Evolutionary conservation across 2,113 vertebrate genomes (phyloP).

Genomic region (Zosterops lateralis): DNA sequence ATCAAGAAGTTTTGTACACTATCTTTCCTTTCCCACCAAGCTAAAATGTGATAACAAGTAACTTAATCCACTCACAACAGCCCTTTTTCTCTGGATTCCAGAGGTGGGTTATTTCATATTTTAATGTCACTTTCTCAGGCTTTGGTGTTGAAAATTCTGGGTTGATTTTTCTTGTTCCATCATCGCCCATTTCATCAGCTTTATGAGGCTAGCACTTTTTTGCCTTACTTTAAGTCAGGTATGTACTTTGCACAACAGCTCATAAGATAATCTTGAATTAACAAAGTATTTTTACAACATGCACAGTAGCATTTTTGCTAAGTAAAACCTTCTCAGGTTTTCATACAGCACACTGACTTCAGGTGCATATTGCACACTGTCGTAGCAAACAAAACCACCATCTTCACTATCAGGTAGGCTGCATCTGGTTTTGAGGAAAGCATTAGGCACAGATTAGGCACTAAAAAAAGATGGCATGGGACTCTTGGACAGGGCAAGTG

Average conservation of each 20-base stretch:
- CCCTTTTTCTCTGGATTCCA: neutral
- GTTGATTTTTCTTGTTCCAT: neutral
- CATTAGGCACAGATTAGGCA: neutral
- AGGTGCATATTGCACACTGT: no score
- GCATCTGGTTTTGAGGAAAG: neutral
- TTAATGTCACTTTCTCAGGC: neutral
- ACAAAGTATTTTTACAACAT: neutral
- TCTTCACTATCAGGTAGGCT: neutral
- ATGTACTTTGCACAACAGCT: neutral
- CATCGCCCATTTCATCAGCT: neutral
- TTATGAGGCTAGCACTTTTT: neutral
- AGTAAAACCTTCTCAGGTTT: neutral
- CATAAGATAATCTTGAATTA: neutral
- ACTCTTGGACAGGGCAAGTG: neutral
- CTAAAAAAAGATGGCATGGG: neutral
- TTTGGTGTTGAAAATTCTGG: neutral
- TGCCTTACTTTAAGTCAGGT: neutral
- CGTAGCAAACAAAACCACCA: rapidly evolving
- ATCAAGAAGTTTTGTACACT: neutral
- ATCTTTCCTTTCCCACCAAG: neutral
- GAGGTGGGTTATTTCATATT: neutral
- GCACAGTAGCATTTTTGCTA: neutral
- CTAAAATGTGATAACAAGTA: neutral
- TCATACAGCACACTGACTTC: neutral
- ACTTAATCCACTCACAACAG: neutral